Evolutionary conservation across 2,797 vertebrate genomes (phyloP), one percentile per base, ranked within the genome.

Genomic region (Ataeniobius toweri): DNA sequence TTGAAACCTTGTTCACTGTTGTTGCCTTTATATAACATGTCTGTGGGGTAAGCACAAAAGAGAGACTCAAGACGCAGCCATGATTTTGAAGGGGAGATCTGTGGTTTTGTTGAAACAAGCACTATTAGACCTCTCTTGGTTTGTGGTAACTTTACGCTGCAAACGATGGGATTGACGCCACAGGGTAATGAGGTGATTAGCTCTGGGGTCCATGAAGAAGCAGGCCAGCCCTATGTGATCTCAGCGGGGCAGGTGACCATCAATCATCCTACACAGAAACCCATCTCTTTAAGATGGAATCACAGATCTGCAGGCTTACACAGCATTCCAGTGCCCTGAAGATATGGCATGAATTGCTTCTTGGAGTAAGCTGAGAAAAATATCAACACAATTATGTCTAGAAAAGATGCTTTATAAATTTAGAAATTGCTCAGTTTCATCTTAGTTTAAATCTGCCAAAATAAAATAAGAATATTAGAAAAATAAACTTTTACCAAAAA

Each of bases 141-240:
- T 81, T 81, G 80, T n/a, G 65, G 65, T 28, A 0, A 77, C 7
- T 69, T 71, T 77, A 71, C 78, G 6, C 55, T 39, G 22, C 16
- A 76, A 56, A 58, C 67, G 65, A 67, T 70, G 80, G 74, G 82
- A 90, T 92, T 93, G 90, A 79, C 85, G 73, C 86, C 81, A 70
- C 20, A 51, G 83, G 89, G 88, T 92, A 93, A 93, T 89, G 71
- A 91, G 88, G 65, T 73, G 88, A 92, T 93, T 89, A 87, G 81
- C 89, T 82, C 44, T n/a, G 79, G 22, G 87, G 87, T 83, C 84
- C 71, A 77, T 71, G 68, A 77, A 87, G 82, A 82, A 86, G 82
- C 69, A 65, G 50, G 74, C 76, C 80, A 75, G 86, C 74, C 81
- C 71, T 72, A 80, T 88, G 85, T 84, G 83, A 89, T 88, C 87